Evolutionary conservation across 2,888 invertebrate genomes (phyloP), one percentile per base, ranked within the genome.

Genomic region (Ornithoptera alexandrae): DNA sequence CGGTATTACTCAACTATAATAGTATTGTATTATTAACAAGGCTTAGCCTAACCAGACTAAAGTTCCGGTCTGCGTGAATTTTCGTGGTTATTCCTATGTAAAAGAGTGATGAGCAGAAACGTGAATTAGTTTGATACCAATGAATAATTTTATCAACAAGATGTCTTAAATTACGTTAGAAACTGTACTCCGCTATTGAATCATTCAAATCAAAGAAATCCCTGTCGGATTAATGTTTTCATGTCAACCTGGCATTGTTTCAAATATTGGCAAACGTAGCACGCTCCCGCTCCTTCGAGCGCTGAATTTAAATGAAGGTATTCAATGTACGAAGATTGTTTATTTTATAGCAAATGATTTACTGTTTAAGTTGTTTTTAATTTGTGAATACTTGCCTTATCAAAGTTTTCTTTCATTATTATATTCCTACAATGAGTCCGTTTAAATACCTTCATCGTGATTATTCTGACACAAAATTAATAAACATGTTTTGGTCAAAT

Each of bases 241-340:
- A 84, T 86, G 87, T 87, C 85, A 87, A 84, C 76, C 78, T 82
- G 81, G 84, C 81, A 85, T 88, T 88, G 89, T 89, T 89, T 88
- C 85, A 83, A 85, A 85, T 88, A 86, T 88, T 82, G 81, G 83
- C 75, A 89, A 81, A 84, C 88, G 78, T 78, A 77, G 81, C 89
- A 89, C 90, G 90, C 87, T 72, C 80, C 80, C 77, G 82, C 79
- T 76, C 77, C 72, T 75, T 81, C 87, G 89, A 85, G 89, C 81
- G 77, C 77, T 71, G 88, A 87, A 89, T 89, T 67, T 67, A 67
- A 67, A 67, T 67, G 61, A 67, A 61, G 67, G 57, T 58, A 62
- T 67, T 66, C 66, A 50, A 67, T 67, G 30, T 36, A 61, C 39
- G 22, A 67, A 62, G 39, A 67, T 67, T 62, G 53, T 67, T 67